A percentile compares a stretch with the other conserved stretches of the same genome.
Evolutionary conservation across 2,113 vertebrate species (phyloP).

Genomic region (Malurus melanocephalus): DNA sequence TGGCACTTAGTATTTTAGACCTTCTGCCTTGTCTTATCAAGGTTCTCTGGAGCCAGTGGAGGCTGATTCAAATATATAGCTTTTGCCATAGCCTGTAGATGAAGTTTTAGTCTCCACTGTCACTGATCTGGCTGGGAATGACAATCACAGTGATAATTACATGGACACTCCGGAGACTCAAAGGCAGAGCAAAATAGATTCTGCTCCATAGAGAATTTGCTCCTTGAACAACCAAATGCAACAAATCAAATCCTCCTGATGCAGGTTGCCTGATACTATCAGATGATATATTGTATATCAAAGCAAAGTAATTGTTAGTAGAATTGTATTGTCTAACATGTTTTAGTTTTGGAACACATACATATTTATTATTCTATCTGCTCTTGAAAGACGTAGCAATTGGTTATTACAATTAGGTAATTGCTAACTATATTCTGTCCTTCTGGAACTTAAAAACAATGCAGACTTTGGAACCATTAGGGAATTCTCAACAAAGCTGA

Average conservation of each 20-base stretch:
- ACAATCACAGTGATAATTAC: not conserved
- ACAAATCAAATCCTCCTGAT: not conserved
- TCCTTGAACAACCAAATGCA: not conserved
- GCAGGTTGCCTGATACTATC: not conserved
- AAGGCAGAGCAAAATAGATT: not conserved
- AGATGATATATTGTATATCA: not conserved
- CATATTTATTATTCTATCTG: constrained; percentile 41
- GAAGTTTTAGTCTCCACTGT: not conserved
- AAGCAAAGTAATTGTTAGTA: constrained; percentile 21
- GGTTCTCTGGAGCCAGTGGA: not conserved
- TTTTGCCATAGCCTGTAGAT: not conserved
- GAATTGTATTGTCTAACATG: not conserved
- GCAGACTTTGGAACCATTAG: not conserved
- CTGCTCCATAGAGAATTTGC: not conserved
- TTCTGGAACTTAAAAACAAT: constrained; percentile 4
- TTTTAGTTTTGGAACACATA: constrained; percentile 12
- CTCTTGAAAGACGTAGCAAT: constrained; percentile 9
- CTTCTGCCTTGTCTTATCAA: not conserved
- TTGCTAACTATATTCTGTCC: constrained; percentile 17
- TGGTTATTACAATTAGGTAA: constrained; percentile 15
- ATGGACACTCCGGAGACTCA: not conserved
- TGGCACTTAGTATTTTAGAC: constrained; percentile 4
- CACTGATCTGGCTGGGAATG: not conserved
- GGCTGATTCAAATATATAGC: not conserved
- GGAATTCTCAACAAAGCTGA: not conserved